Conservation (phyloP, 1,140 invertebrate species). For the Piezodorus guildinii region DNA sequence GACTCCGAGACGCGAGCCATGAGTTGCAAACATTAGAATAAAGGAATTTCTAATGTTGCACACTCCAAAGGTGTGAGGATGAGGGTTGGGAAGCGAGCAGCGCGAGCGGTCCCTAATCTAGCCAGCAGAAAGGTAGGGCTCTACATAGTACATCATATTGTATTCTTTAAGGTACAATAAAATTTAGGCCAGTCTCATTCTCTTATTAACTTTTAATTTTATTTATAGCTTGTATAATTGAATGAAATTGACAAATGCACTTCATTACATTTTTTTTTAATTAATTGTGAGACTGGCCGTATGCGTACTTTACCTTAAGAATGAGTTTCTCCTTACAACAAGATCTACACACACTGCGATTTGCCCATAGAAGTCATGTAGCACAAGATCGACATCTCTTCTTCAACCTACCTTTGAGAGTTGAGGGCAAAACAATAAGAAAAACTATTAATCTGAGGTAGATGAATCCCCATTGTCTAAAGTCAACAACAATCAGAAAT, state of each 20-base stretch:
- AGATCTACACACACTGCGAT: constrained; percentile 21
- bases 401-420: constrained; percentile 22
- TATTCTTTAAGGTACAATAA: constrained; percentile 15
- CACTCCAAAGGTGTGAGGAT: neutral
- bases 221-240: neutral
- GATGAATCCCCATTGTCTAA: neutral
- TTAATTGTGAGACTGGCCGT: constrained; percentile 19
- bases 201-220: neutral
- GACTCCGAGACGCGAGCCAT: constrained; percentile 11
- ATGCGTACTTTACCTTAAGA: constrained; percentile 23
- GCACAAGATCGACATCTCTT: constrained; percentile 5
- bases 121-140: neutral
- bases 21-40: neutral
- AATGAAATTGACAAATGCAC: neutral
- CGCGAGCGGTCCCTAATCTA: constrained; percentile 5
- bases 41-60: neutral
- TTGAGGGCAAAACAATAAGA: constrained; percentile 24
- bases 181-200: constrained; percentile 10
- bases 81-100: neutral
- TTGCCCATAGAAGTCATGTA: neutral
- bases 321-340: constrained; percentile 14
- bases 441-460: constrained; percentile 24
- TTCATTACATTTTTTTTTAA: constrained; percentile 5
- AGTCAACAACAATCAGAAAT: constrained; percentile 13
- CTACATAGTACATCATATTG: neutral